Conservation (phyloP, 2,888 invertebrate genomes). For the Diarsia dahlii region DNA sequence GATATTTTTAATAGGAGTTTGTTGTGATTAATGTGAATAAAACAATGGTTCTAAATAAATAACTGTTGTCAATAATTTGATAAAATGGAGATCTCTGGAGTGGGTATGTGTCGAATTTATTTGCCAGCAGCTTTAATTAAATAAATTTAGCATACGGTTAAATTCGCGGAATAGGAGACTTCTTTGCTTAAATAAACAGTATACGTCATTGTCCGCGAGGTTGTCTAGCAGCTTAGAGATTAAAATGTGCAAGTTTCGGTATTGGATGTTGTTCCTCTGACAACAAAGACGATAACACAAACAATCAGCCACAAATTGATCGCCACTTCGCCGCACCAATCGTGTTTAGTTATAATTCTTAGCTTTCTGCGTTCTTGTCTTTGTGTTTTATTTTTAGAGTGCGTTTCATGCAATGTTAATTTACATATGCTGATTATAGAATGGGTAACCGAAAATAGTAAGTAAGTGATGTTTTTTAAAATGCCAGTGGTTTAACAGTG, state of each 20-base stretch:
- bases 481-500: slow-evolving; percentile 21
- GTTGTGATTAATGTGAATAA: slow-evolving; percentile 29
- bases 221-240: slow-evolving; percentile 42
- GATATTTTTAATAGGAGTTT: slow-evolving; percentile 31
- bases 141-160: slow-evolving; percentile 42
- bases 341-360: slow-evolving; percentile 54
- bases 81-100: slow-evolving; percentile 85
- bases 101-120: slow-evolving; percentile 76
- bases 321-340: slow-evolving; percentile 48
- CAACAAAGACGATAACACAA: slow-evolving; percentile 81
- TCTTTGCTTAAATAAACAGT: slow-evolving; percentile 36
- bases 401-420: slow-evolving; percentile 21
- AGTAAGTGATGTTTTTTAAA: slow-evolving; percentile 8
- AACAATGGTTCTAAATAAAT: slow-evolving; percentile 50
- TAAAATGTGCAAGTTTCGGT: slow-evolving; percentile 40
- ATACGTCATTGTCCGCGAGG: slow-evolving; percentile 17
- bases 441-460: slow-evolving; percentile 52
- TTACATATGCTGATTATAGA: slow-evolving; percentile 20
- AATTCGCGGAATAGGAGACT: slow-evolving; percentile 16
- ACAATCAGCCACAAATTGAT: slow-evolving; percentile 64
- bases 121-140: slow-evolving; percentile 59
- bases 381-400: slow-evolving; percentile 56
- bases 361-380: slow-evolving; percentile 54
- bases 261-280: slow-evolving; percentile 74
- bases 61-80: slow-evolving; percentile 41